These are phyloP conservation scores for Platygyra sinensis DNA, from an alignment of 64 coral and sea anemone species.

Conservation along the genomic window DNA sequence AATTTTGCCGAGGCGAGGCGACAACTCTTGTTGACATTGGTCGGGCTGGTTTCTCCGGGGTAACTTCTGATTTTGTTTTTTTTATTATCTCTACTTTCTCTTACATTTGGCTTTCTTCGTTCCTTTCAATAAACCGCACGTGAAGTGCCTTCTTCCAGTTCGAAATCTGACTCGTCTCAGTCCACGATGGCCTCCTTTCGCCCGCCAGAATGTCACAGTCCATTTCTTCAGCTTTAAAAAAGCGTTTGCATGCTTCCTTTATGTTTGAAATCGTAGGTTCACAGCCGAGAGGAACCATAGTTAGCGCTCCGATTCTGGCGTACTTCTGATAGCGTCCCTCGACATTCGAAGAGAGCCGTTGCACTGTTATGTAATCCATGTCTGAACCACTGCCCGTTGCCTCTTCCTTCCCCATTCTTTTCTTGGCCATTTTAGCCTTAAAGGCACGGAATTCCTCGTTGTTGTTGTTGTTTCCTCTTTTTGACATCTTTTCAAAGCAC, in stretches of 20 bases:
- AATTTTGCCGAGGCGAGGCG: no score
- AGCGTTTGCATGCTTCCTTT: conserved; percentile 50
- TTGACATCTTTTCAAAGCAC: no score
- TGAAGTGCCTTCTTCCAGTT: conserved; percentile 47
- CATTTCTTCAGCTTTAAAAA: conserved; percentile 43
- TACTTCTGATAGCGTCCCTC: conserved; percentile 69
- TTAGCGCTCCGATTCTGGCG: conserved; percentile 37
- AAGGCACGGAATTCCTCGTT: no score
- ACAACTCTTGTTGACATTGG: conserved; percentile 22
- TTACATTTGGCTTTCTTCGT: no score
- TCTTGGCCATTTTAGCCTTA: neutral
- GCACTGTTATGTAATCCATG: conserved; percentile 61
- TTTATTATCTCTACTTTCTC: no score
- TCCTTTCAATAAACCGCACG: neutral
- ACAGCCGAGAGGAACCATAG: conserved; percentile 53
- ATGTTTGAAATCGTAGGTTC: conserved; percentile 58
- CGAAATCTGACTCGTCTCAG: conserved; percentile 16
- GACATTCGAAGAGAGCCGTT: conserved; percentile 58
- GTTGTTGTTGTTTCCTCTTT: no score
- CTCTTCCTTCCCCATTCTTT: conserved; percentile 26
- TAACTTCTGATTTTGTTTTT: neutral
- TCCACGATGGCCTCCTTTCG: no score
- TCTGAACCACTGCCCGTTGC: neutral
- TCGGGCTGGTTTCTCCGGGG: conserved; percentile 6
- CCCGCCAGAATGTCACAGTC: conserved; percentile 15